These are phyloP conservation scores for Percopsis omiscomaycus DNA, from an alignment of 2,797 vertebrate genomes.

Conservation along the genomic window DNA sequence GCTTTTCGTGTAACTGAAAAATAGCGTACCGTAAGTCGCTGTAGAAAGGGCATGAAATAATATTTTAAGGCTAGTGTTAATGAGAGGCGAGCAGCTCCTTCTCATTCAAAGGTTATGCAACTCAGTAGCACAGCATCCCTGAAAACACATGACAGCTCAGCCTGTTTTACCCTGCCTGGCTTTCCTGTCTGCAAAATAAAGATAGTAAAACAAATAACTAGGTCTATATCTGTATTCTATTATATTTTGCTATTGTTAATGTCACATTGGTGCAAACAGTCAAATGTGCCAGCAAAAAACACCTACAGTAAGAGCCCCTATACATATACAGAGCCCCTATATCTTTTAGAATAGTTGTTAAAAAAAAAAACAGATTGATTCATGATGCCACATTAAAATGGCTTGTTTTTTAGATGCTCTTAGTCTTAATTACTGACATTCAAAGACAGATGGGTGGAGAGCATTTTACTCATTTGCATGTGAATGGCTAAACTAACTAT, in stretches of 20 bases:
- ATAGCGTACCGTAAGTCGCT: too few relatives aligned
- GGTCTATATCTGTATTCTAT: too few relatives aligned
- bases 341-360: too few relatives aligned
- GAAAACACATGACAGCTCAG: constrained; percentile 10
- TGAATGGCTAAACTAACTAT: constrained; percentile 10
- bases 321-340: too few relatives aligned
- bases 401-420: background rate
- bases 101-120: constrained; percentile 35
- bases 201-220: too few relatives aligned
- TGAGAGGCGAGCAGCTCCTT: constrained; percentile 11
- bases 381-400: background rate
- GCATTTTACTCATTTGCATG: constrained; percentile 3
- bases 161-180: background rate
- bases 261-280: too few relatives aligned
- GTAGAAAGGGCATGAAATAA: background rate
- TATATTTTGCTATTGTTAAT: too few relatives aligned
- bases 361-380: background rate
- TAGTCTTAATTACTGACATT: background rate
- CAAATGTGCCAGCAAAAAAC: too few relatives aligned
- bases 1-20: too few relatives aligned
- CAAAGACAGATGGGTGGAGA: constrained; percentile 8
- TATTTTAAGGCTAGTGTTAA: background rate
- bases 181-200: too few relatives aligned
- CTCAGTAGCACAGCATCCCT: constrained; percentile 13
- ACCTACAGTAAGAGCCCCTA: too few relatives aligned